Evolutionary conservation across 2,797 vertebrate species (phyloP).

Genomic region (Emydoidea blandingii): DNA sequence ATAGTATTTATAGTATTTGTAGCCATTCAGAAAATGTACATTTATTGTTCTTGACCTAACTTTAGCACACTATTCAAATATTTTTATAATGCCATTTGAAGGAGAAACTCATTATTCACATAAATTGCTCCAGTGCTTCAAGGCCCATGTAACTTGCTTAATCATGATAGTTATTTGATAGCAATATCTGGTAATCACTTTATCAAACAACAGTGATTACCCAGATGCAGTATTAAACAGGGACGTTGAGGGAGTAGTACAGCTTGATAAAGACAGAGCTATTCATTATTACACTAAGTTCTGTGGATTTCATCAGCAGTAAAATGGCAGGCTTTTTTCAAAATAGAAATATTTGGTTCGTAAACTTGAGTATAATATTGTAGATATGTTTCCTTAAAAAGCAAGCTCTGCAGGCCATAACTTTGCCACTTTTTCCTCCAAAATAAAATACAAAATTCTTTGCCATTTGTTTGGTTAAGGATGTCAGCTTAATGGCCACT

Average conservation of each 20-base stretch:
- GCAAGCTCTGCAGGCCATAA: slow-evolving; percentile 11
- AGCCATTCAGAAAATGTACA: slow-evolving; percentile 60
- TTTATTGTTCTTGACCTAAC: slow-evolving; percentile 43
- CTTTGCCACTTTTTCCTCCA: not conserved
- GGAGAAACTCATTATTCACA: slow-evolving; percentile 76
- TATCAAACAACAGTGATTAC: slow-evolving; percentile 77
- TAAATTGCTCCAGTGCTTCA: slow-evolving; percentile 72
- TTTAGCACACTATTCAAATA: slow-evolving; percentile 41
- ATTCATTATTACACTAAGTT: slow-evolving; percentile 37
- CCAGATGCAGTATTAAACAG: slow-evolving; percentile 67
- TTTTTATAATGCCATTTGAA: slow-evolving; percentile 69
- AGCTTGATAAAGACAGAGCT: slow-evolving; percentile 64
- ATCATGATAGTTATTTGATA: slow-evolving; percentile 77
- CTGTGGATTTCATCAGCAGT: slow-evolving; percentile 25
- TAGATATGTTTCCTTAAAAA: not conserved
- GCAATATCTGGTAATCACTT: slow-evolving; percentile 78
- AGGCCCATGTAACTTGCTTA: slow-evolving; percentile 73
- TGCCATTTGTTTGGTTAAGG: not conserved
- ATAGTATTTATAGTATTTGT: slow-evolving; percentile 22
- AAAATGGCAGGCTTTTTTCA: slow-evolving; percentile 43
- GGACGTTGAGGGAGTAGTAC: slow-evolving; percentile 51
- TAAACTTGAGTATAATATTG: slow-evolving; percentile 37
- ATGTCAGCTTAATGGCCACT: not conserved
- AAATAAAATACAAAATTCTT: slow-evolving; percentile 25
- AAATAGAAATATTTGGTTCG: not conserved